phyloP scores from a whole-genome alignment of 2,113 vertebrate genomes.

The Crocuta crocuta region DNA sequence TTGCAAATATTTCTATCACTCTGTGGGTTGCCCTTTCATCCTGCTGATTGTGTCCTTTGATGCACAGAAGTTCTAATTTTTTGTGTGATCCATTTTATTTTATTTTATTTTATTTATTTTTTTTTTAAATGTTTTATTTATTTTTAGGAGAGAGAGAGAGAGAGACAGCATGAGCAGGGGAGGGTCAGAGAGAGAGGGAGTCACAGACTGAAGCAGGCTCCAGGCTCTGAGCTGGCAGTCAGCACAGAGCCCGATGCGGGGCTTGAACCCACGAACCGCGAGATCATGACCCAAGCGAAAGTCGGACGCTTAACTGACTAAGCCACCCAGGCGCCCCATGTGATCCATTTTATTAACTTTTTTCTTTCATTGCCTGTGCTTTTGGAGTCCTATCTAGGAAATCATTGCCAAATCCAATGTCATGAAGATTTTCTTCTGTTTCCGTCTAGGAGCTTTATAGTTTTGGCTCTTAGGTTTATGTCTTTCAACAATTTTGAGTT shows the following conservation, averaged over 20 bases:
- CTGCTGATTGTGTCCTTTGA: background rate
- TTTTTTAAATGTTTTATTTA: no score
- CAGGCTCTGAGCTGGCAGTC: no score
- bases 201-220: no score
- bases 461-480: background rate
- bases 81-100: background rate
- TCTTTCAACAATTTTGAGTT: background rate
- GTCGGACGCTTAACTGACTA: no score
- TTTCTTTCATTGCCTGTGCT: background rate
- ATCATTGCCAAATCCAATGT: background rate
- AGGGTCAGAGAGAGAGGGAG: no score
- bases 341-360: background rate
- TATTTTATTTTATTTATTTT: no score
- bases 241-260: no score
- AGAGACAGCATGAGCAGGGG: no score
- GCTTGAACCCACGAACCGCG: no score
- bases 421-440: background rate
- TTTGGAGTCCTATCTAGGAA: background rate
- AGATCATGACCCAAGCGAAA: no score
- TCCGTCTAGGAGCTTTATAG: background rate
- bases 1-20: background rate
- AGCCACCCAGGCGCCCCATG: no score
- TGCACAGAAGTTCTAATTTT: background rate
- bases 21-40: background rate
- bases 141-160: no score